Base-by-base conservation (phyloP, 2,797 vertebrate genomes). In the Aplochiton taeniatus region DNA sequence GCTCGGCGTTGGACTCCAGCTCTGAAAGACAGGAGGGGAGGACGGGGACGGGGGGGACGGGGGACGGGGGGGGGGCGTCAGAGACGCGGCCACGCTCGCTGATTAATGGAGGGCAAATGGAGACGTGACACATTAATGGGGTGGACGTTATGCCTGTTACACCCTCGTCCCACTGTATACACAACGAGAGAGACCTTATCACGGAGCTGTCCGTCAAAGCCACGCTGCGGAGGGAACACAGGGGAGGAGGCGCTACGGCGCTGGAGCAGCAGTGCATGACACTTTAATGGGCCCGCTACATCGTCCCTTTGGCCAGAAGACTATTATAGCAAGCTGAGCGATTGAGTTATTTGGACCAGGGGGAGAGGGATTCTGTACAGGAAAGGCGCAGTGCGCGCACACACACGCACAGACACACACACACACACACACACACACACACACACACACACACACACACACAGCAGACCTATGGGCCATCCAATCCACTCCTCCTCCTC, bases 1-100 rank as follows among this genome's bases (percentile, higher is more conserved):
- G 91, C 88, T 99, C 97, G 0, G 90, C 82, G 54, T 92, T 83
- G 19, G 86, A 95, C 79, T 99, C 97, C 8, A 93, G 92, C 90
- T 98, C 97, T 98, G 90, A 59, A 94, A 94, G 50, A 77, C 69
- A 76, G 49, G 45, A 65, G 20, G 6, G 48, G 43, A 49, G 46
- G 42, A 41, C 1, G 51, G 2, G 57, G 6, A 12, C 9, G 18
- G 16, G 49, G 49, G 13, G 12, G n/a, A n/a, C n/a, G n/a, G n/a
- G n/a, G n/a, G n/a, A n/a, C 4, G 8, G 54, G 66, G 6, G 61
- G 0, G 44, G n/a, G 67, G 4, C 58, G 1, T 17, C 69, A 41
- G 60, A 14, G 14, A 56, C 5, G 42, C n/a, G 9, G 41, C 10
- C 58, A 65, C 42, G 16, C 10, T 17, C 16, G 1, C 9, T 58